Percentiles rank a stretch among this genome's conserved stretches.
Conservation (phyloP, 2,797 vertebrate genomes). For the Sebastes oblongus region DNA sequence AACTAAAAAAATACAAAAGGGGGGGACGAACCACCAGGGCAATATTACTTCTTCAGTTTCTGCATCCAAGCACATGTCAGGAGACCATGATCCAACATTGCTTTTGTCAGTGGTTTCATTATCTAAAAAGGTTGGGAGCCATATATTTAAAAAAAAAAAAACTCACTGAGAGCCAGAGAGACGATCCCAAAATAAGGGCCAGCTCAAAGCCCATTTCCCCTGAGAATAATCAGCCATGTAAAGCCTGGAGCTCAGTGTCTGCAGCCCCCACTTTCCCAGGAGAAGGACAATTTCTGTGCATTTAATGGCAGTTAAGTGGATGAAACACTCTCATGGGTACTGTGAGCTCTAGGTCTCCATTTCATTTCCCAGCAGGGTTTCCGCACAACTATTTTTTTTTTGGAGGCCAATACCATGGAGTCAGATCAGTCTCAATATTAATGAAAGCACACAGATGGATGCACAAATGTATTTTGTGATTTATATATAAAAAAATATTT, state of each 20-base stretch:
- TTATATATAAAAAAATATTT: too few species aligned
- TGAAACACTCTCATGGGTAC: constrained; percentile 29
- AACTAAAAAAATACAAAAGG: not conserved
- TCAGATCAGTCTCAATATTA: too few species aligned
- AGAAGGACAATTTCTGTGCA: constrained; percentile 28
- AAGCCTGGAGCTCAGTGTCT: constrained; percentile 38
- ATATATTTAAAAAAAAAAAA: not conserved
- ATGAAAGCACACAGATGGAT: too few species aligned
- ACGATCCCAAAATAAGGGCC: constrained; percentile 21
- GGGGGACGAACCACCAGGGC: not conserved
- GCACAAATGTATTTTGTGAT: too few species aligned
- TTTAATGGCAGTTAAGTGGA: constrained; percentile 44
- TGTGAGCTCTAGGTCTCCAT: constrained; percentile 8
- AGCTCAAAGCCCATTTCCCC: constrained; percentile 29
- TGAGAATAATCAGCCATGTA: constrained; percentile 48
- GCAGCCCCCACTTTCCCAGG: not conserved
- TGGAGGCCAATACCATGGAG: too few species aligned
- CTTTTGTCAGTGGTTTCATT: not conserved
- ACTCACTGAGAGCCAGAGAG: not conserved
- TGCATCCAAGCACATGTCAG: not conserved
- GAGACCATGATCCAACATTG: not conserved
- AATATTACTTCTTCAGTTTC: not conserved
- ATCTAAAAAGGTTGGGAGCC: constrained; percentile 5
- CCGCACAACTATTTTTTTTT: too few species aligned
- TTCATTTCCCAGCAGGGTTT: constrained; percentile 29